Evolutionary conservation across 2,797 vertebrate species (phyloP), one percentile per base, ranked within the genome.

Genomic region (Periparus ater): DNA sequence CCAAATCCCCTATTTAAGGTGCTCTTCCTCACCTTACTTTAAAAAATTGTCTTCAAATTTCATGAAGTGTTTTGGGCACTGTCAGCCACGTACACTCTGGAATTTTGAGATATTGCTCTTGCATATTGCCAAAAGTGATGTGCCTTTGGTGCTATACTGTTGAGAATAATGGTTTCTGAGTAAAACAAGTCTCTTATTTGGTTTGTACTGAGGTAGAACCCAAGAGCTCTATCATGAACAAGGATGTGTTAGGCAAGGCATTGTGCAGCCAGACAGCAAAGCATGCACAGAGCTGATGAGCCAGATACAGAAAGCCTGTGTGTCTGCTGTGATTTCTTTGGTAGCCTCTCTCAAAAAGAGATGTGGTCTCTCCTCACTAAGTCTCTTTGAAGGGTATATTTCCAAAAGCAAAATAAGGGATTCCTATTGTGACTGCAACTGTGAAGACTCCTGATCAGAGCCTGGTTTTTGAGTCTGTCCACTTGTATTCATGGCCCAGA

Each of bases 1-100:
- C 32, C 32, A 71, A 57, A 50, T 36, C 34, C 47, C 47, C 40
- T 81, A 21, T 65, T 80, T 67, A 83, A 48, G 17, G 26, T 88
- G 15, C 5, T 62, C 19, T 67, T 75, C 21, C 36, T 10, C 16
- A 38, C 7, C 10, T 50, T 30, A 30, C 45, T 62, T 27, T 34
- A 42, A 60, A 3, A 86, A 65, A 17, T 7, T 68, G 11, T 45
- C 14, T 75, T 38, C 53, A 47, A 30, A 55, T 88, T 77, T 78
- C 55, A 25, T 34, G 16, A 81, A 51, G n/a, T 76, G 22, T 26
- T 74, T 36, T 72, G 54, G 34, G 19, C 21, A 17, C 32, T 78
- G 27, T 16, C 20, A 13, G 25, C 32, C 13, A 8, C 0, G 0
- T 38, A 27, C 1, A 3, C 47, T 60, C 55, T 45, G 42, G 30